Percentiles rank a stretch among this genome's conserved stretches.
phyloP scores from a whole-genome alignment of 2,797 vertebrate genomes.

The Simalia tracyae region DNA sequence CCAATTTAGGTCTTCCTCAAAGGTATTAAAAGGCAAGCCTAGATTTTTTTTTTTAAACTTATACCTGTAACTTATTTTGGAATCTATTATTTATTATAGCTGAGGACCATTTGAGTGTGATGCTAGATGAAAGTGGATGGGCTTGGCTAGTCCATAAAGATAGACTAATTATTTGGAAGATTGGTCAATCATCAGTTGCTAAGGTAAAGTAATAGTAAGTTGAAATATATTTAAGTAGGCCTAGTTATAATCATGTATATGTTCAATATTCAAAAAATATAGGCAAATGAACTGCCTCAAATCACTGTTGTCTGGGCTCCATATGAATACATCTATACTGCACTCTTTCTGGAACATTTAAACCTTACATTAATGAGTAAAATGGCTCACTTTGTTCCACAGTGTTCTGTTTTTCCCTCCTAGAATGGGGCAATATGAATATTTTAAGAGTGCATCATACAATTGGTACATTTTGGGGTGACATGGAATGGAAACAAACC shows the following conservation, averaged over 20 bases:
- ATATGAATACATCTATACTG: not conserved
- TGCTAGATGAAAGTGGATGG: slow-evolving; percentile 89
- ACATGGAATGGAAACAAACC: not conserved
- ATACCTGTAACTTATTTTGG: not conserved
- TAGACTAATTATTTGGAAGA: slow-evolving; percentile 92
- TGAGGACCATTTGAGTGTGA: slow-evolving; percentile 84
- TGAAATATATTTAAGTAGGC: not conserved
- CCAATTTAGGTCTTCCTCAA: not conserved
- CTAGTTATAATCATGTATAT: not conserved
- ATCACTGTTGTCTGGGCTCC: not conserved
- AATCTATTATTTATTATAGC: slow-evolving; percentile 39
- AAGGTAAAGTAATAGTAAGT: slow-evolving; percentile 78
- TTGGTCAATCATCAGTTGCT: slow-evolving; percentile 84
- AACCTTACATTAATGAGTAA: not conserved
- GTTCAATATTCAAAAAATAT: not conserved
- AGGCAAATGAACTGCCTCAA: not conserved
- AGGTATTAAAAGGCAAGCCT: not conserved
- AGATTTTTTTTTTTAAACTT: not conserved
- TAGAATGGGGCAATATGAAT: not conserved
- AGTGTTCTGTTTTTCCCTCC: not conserved
- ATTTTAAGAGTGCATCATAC: not conserved
- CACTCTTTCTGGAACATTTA: not conserved
- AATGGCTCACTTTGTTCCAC: not conserved
- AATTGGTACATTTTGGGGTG: not conserved
- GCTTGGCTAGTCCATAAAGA: slow-evolving; percentile 92